phyloP scores from a whole-genome alignment of 2,797 vertebrate genomes.

The Myoxocephalus aenaeus region DNA sequence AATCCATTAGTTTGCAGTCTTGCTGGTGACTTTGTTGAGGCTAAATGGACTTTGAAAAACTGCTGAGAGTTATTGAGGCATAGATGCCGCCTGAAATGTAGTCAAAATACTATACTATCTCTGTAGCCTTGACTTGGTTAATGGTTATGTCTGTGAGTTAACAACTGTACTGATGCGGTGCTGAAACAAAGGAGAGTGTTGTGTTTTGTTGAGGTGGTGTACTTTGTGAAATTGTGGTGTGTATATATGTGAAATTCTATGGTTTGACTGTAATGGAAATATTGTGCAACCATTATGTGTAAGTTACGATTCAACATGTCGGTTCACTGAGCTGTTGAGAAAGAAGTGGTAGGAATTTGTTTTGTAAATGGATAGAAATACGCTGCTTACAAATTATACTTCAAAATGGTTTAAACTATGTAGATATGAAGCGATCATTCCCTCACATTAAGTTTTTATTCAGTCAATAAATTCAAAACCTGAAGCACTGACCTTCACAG shows the following conservation, averaged over 20 bases:
- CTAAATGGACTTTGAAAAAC: conserved; percentile 9
- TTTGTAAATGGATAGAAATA: conserved; percentile 10
- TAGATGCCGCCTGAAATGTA: conserved; percentile 26
- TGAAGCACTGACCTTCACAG: background rate
- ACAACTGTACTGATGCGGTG: conserved; percentile 30
- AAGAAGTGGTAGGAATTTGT: background rate
- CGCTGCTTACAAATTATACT: background rate
- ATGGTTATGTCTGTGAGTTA: conserved; percentile 64
- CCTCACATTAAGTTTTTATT: background rate
- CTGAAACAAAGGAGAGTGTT: conserved; percentile 56
- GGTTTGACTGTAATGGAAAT: conserved; percentile 34
- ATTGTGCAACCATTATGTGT: conserved; percentile 17
- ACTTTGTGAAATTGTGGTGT: conserved; percentile 42
- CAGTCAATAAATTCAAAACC: background rate
- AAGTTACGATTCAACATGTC: conserved; percentile 41
- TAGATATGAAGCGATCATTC: background rate
- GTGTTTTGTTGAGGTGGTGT: conserved; percentile 39
- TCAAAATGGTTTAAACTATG: background rate
- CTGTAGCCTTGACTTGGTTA: conserved; percentile 66
- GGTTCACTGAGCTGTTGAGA: conserved; percentile 12
- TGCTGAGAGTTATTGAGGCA: conserved; percentile 21
- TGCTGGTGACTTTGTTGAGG: conserved; percentile 24
- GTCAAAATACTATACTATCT: conserved; percentile 61
- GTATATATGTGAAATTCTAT: conserved; percentile 44
- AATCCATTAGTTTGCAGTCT: conserved; percentile 19